Base-by-base conservation (phyloP, 1,140 invertebrate species). In the Trigoniulus corallinus region DNA sequence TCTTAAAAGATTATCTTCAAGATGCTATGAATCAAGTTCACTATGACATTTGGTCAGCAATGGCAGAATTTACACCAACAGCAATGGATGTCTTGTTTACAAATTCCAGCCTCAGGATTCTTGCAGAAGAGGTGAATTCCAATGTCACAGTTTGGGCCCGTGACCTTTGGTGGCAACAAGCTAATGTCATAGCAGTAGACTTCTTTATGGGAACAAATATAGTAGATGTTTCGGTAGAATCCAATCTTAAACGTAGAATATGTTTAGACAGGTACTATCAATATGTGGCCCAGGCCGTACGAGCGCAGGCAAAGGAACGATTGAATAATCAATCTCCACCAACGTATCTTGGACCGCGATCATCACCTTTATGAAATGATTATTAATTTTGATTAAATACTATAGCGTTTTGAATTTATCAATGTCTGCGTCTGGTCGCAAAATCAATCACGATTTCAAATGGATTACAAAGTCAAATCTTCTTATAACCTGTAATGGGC, bases 21-120 rank as follows among this genome's bases (percentile, higher is more conserved):
- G n/a, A 51, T 7, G 27, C 15, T 2, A 47, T 51, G 50, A 12
- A 22, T n/a, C 7, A 3, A 15, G 3, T 2, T 3, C 55, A 61
- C 55, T 27, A 60, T 67, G 44, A 75, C 1, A 60, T 81, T 23
- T 82, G 79, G 75, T 80, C 82, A 0, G 75, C 80, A 1, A 86
- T 86, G 84, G 81, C 81, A 0, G 81, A 87, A 64, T 70, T 84
- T 24, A 87, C 84, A 0, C 82, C 82, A 1, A 72, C 71, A 18
- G 63, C 79, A 29, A 81, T 83, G 51, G 69, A 84, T 37, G 64
- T 84, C 7, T 72, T 84, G 43, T 69, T 78, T 53, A 66, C 71
- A 27, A 75, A 57, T 15, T 72, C 76, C 4, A 81, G 79, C 7
- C 61, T 87, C 18, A 65, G 82, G 20, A 71, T 75, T 21, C 72